phyloP scores from a whole-genome alignment of 2,888 invertebrate species.

The Sipha maydis region DNA sequence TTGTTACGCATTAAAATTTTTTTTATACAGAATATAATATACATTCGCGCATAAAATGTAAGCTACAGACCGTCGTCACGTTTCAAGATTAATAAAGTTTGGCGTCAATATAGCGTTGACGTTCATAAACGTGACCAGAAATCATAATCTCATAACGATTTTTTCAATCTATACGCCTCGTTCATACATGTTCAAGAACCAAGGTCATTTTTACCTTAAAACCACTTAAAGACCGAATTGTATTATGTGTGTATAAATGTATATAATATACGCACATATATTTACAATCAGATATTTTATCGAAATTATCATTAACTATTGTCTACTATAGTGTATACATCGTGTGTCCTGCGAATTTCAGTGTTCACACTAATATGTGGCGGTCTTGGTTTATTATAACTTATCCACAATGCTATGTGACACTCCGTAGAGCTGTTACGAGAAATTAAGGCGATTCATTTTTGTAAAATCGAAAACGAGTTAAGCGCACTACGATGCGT shows the following conservation, averaged over 20 bases:
- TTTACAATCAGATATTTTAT: too few relatives aligned
- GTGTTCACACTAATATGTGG: too few relatives aligned
- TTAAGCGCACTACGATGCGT: neutral
- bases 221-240: neutral
- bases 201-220: constrained; percentile 17
- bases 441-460: neutral
- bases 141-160: neutral
- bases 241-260: neutral
- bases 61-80: neutral
- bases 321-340: too few relatives aligned
- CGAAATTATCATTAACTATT: too few relatives aligned
- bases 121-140: constrained; percentile 20
- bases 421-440: too few relatives aligned
- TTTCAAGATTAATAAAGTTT: constrained; percentile 17
- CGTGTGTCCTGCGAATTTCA: too few relatives aligned
- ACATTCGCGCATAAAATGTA: neutral
- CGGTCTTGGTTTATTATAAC: too few relatives aligned
- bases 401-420: too few relatives aligned
- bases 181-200: neutral
- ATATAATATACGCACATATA: too few relatives aligned
- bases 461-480: neutral
- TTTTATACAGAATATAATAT: neutral
- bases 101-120: neutral
- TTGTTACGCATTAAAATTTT: neutral
- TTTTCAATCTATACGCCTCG: neutral